phyloP scores from a whole-genome alignment of 2,113 vertebrate species.

The Bolborhynchus lineola region DNA sequence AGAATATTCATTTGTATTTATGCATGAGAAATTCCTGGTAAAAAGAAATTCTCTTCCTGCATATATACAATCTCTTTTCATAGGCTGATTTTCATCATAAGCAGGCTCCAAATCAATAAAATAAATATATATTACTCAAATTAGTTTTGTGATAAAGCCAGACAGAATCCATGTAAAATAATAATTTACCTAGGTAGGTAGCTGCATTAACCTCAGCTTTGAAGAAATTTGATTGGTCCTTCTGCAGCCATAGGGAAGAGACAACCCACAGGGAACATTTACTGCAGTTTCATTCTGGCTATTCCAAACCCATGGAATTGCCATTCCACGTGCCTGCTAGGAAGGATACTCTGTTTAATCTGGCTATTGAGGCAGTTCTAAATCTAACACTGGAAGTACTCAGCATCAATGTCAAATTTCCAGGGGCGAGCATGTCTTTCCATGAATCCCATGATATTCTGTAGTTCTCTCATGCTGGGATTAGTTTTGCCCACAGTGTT shows the following conservation, averaged over 20 bases:
- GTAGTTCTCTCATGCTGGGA: not conserved
- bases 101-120: not conserved
- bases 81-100: not conserved
- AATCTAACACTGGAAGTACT: not conserved
- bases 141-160: not conserved
- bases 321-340: conserved; percentile 45
- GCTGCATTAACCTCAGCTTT: not conserved
- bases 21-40: conserved; percentile 8
- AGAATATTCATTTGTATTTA: conserved; percentile 58
- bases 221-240: not conserved
- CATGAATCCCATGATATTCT: not conserved
- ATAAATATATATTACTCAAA: not conserved
- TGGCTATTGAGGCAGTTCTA: not conserved
- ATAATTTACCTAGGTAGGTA: not conserved
- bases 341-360: conserved; percentile 27
- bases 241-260: not conserved
- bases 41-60: not conserved
- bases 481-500: not conserved
- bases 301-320: conserved; percentile 47
- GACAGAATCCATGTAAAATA: not conserved
- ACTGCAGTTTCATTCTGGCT: not conserved
- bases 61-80: not conserved
- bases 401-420: not conserved
- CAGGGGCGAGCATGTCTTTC: not conserved
- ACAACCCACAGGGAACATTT: not conserved